Percentiles rank a stretch among this genome's conserved stretches.
These are phyloP conservation scores for Potamilus streckersoni DNA, from an alignment of 1,140 invertebrate species.

Conservation along the genomic window DNA sequence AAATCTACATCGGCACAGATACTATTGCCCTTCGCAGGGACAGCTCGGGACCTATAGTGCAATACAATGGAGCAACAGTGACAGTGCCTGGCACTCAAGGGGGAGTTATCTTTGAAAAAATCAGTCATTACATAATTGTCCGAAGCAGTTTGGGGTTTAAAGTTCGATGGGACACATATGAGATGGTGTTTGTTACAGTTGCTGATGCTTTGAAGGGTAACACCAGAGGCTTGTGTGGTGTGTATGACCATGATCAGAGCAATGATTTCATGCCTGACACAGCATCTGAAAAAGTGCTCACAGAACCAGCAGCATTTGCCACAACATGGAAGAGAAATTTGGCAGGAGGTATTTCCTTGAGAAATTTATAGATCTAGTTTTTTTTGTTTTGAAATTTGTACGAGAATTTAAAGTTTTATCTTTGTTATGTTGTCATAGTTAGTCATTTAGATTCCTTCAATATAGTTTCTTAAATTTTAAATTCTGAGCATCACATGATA, in stretches of 20 bases:
- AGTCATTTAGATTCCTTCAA: too few species aligned
- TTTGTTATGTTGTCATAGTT: too few species aligned
- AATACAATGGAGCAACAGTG: neutral
- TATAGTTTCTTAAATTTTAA: too few species aligned
- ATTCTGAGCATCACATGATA: too few species aligned
- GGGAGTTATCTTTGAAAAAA: constrained; percentile 78
- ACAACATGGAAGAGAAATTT: constrained; percentile 73
- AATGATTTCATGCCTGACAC: constrained; percentile 76
- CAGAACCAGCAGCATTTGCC: constrained; percentile 66
- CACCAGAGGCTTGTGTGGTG: constrained; percentile 83
- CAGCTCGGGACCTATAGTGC: neutral
- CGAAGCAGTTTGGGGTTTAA: constrained; percentile 77
- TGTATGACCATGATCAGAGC: constrained; percentile 75
- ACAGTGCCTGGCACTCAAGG: constrained; percentile 66
- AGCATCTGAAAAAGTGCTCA: constrained; percentile 10
- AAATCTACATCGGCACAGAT: constrained; percentile 36
- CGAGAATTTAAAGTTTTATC: too few species aligned
- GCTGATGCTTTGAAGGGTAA: constrained; percentile 80
- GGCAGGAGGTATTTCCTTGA: neutral
- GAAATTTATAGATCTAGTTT: neutral
- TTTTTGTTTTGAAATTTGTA: too few species aligned
- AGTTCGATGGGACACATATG: constrained; percentile 77
- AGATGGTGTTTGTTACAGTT: constrained; percentile 70
- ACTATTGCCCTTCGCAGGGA: constrained; percentile 7
- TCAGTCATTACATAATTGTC: constrained; percentile 76